A percentile compares a stretch with the other conserved stretches of the same genome.
Conservation (phyloP, 30 jellyfish, hydroid and myxozoan species). For the Turritopsis dohrnii region DNA sequence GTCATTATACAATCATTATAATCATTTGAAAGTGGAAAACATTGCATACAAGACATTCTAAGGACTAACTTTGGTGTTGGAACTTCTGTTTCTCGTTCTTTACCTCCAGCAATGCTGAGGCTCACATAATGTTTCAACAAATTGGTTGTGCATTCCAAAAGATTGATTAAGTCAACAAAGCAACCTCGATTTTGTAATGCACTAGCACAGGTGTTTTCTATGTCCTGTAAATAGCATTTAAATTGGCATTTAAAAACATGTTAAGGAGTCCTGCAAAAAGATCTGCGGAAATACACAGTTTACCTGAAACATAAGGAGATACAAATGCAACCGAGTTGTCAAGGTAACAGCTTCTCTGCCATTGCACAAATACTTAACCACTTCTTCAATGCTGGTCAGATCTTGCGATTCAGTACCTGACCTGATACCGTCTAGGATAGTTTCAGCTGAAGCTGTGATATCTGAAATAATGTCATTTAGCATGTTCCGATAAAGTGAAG, state of each 20-base stretch:
- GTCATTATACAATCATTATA: background rate
- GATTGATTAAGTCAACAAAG: background rate
- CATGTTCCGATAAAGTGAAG: conserved; percentile 40
- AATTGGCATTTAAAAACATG: no score
- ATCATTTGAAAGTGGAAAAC: background rate
- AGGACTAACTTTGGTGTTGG: conserved; percentile 8
- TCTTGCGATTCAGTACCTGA: background rate
- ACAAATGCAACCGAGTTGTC: conserved; percentile 74
- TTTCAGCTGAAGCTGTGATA: background rate
- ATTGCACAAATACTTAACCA: background rate
- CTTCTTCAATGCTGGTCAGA: background rate
- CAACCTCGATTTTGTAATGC: background rate
- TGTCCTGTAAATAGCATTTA: background rate
- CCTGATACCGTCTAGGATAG: background rate
- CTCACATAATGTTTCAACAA: background rate
- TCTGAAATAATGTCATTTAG: conserved; percentile 24
- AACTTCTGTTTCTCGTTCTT: background rate
- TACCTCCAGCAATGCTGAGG: background rate
- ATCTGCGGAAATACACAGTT: background rate
- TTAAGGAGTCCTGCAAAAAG: background rate
- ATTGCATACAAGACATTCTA: background rate
- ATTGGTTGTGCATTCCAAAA: background rate
- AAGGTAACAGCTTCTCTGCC: conserved; percentile 31
- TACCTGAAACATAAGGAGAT: conserved; percentile 72
- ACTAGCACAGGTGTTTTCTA: conserved; percentile 4